Conservation (phyloP, 1,140 invertebrate species). For the Stratiolaelaps scimitus region DNA sequence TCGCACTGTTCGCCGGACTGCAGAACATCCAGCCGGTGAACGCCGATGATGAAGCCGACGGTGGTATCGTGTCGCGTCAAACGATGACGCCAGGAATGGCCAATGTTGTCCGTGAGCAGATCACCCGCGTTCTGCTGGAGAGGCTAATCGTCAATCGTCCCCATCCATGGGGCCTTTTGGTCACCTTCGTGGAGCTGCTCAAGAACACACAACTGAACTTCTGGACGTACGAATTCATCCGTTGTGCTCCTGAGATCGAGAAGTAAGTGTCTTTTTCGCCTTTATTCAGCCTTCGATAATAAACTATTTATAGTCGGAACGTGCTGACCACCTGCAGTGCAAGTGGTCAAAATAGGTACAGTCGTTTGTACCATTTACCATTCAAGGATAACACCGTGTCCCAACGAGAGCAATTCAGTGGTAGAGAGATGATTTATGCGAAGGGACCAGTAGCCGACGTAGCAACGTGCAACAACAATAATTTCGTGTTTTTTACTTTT, state of each 20-base stretch:
- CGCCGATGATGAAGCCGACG: not conserved
- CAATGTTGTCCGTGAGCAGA: constrained; percentile 79
- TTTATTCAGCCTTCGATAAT: not conserved
- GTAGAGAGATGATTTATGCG: no score
- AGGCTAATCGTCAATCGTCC: constrained; percentile 92
- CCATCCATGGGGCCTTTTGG: constrained; percentile 95
- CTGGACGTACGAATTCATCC: constrained; percentile 97
- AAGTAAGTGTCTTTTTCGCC: constrained; percentile 57
- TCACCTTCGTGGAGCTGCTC: constrained; percentile 97
- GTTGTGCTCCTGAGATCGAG: constrained; percentile 96
- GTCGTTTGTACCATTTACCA: not conserved
- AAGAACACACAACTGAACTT: constrained; percentile 98
- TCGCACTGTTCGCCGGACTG: constrained; percentile 87
- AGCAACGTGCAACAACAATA: not conserved
- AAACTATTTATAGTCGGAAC: not conserved
- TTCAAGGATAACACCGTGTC: no score
- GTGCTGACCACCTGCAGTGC: not conserved
- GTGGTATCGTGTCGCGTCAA: not conserved
- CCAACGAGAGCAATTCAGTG: no score
- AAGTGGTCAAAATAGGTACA: not conserved
- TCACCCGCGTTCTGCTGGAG: constrained; percentile 78
- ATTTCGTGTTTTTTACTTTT: constrained; percentile 1
- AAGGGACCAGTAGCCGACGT: no score
- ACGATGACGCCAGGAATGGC: constrained; percentile 55
- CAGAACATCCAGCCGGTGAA: not conserved